Conservation (phyloP, 2,888 invertebrate species). For the Periphyllus acericola region DNA sequence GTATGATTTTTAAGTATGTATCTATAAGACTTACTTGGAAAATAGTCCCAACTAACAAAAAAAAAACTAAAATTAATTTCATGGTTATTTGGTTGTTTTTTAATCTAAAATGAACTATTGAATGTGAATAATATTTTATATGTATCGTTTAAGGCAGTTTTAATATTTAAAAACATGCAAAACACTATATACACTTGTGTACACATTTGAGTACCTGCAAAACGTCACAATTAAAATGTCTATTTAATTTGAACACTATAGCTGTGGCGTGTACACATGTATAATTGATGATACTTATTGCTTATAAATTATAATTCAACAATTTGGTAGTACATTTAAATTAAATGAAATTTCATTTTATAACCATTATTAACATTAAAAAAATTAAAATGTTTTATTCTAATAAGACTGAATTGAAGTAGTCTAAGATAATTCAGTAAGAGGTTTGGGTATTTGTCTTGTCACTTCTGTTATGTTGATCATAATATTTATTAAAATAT, state of each 20-base stretch:
- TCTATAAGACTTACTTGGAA: slow-evolving; percentile 29
- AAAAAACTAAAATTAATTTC: neutral
- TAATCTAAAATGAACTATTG: neutral
- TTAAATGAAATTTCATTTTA: no score
- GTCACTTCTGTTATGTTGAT: no score
- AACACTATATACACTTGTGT: neutral
- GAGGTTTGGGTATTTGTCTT: no score
- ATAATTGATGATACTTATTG: no score
- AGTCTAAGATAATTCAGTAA: no score
- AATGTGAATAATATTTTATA: neutral
- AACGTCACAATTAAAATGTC: neutral
- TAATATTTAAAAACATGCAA: neutral
- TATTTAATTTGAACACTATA: neutral
- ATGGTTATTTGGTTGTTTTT: neutral
- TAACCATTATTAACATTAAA: no score
- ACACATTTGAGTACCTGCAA: neutral
- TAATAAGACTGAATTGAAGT: no score
- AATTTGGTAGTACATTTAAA: no score
- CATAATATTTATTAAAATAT: no score
- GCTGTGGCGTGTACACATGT: no score
- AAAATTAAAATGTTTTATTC: no score
- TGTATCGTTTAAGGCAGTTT: neutral
- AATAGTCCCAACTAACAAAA: neutral
- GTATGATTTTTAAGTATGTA: neutral
- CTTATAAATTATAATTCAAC: no score